These are phyloP conservation scores for Dendrocopos noguchii DNA, from an alignment of 2,113 vertebrate species.

Conservation along the genomic window DNA sequence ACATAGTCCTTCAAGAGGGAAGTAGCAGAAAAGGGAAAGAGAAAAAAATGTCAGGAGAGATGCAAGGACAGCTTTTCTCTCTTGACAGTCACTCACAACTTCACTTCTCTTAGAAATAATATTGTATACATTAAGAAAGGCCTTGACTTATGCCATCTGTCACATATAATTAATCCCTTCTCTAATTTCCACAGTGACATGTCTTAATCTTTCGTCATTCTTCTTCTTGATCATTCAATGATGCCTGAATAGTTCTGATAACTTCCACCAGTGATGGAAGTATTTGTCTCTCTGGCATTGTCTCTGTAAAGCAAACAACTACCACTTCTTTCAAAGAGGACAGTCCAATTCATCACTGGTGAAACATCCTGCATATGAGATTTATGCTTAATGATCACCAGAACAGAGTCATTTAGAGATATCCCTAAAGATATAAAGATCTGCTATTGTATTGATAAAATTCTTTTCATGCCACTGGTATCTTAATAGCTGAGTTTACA, in stretches of 20 bases:
- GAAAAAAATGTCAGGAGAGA: neutral
- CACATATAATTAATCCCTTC: neutral
- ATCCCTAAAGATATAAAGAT: constrained; percentile 23
- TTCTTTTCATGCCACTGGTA: constrained; percentile 59
- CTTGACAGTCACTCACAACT: neutral
- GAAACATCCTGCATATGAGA: neutral
- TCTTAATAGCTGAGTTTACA: neutral
- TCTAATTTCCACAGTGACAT: neutral
- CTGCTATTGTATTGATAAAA: constrained; percentile 53
- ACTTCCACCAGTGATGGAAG: constrained; percentile 9
- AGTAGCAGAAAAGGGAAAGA: neutral
- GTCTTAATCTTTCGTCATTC: neutral
- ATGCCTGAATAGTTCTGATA: constrained; percentile 29
- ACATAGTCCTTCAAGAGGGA: neutral
- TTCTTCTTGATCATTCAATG: constrained; percentile 16
- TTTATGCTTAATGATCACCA: neutral
- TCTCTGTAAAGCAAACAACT: constrained; percentile 53
- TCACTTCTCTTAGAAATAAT: neutral
- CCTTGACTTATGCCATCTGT: neutral
- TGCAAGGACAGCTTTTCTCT: neutral
- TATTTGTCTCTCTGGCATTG: neutral
- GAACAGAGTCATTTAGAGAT: constrained; percentile 41
- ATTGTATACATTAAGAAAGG: neutral
- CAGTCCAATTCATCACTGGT: constrained; percentile 10
- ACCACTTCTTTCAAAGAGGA: neutral